Evolutionary conservation across 2,888 invertebrate genomes (phyloP).

Genomic region (Ceraclea dissimilis): DNA sequence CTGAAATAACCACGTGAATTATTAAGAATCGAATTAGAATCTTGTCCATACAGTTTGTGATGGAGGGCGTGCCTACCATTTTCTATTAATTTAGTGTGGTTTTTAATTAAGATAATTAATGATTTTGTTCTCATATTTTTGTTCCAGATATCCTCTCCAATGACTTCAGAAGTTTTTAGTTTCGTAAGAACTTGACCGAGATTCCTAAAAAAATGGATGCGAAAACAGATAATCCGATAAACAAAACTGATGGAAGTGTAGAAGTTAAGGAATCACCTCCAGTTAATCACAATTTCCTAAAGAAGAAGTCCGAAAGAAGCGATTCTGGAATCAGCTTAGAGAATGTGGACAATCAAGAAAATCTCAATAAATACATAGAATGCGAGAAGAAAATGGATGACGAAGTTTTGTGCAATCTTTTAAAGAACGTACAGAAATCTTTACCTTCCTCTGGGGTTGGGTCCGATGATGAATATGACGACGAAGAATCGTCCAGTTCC

Average conservation of each 20-base stretch:
- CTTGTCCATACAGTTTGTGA: no score
- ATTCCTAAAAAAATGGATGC: background rate
- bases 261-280: background rate
- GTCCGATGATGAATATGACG: constrained; percentile 2
- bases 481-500: background rate
- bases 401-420: background rate
- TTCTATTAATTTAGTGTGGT: no score
- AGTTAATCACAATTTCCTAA: no score
- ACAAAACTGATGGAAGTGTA: background rate
- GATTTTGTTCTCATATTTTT: no score
- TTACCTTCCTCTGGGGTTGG: constrained; percentile 8
- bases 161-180: no score
- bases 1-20: no score
- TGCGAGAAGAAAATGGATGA: constrained; percentile 6
- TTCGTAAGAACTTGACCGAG: no score
- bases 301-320: background rate
- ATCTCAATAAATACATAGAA: background rate
- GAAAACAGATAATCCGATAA: background rate
- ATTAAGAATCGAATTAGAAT: no score
- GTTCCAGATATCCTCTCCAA: no score
- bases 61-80: no score
- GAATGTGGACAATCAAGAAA: constrained; percentile 2
- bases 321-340: background rate
- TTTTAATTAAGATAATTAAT: no score
- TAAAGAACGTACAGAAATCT: constrained; percentile 5